phyloP scores from a whole-genome alignment of 2,888 invertebrate genomes.

The Caenorhabditis wallacei region DNA sequence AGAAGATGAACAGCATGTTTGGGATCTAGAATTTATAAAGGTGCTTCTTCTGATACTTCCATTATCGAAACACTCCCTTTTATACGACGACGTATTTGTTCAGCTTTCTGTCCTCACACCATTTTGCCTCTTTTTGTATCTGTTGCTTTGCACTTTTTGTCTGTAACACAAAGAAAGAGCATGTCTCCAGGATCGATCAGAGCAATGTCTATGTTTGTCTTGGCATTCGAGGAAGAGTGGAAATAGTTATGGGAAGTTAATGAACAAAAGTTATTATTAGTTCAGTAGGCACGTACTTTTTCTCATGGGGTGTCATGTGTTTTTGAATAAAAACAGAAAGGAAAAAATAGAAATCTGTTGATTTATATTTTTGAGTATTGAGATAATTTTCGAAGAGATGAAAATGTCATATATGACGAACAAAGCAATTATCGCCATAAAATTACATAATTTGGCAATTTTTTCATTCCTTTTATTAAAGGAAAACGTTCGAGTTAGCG shows the following conservation, averaged over 20 bases:
- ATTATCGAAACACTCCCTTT: slow-evolving; percentile 36
- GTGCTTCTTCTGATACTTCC: slow-evolving; percentile 32
- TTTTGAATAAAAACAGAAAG: background rate
- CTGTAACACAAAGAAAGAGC: slow-evolving; percentile 20
- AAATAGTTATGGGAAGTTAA: background rate
- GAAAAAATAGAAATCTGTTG: slow-evolving; percentile 1
- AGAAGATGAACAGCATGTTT: slow-evolving; percentile 38
- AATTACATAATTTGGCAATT: no score
- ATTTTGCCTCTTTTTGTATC: slow-evolving; percentile 37
- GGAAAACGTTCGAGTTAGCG: no score
- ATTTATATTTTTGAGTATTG: background rate
- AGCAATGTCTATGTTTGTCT: slow-evolving; percentile 14
- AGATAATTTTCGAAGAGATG: background rate
- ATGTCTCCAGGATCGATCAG: slow-evolving; percentile 23
- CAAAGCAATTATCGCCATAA: no score
- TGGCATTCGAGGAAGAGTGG: background rate
- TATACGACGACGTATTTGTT: slow-evolving; percentile 35
- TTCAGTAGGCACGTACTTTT: slow-evolving; percentile 1
- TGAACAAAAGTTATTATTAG: slow-evolving; percentile 37
- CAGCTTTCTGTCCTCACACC: slow-evolving; percentile 57
- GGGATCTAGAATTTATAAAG: slow-evolving; percentile 37
- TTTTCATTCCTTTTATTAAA: no score
- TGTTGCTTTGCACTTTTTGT: slow-evolving; percentile 38
- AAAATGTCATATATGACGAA: no score
- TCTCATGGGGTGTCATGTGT: slow-evolving; percentile 3